phyloP scores from a whole-genome alignment of 2,113 vertebrate genomes.

The Rafetus swinhoei region DNA sequence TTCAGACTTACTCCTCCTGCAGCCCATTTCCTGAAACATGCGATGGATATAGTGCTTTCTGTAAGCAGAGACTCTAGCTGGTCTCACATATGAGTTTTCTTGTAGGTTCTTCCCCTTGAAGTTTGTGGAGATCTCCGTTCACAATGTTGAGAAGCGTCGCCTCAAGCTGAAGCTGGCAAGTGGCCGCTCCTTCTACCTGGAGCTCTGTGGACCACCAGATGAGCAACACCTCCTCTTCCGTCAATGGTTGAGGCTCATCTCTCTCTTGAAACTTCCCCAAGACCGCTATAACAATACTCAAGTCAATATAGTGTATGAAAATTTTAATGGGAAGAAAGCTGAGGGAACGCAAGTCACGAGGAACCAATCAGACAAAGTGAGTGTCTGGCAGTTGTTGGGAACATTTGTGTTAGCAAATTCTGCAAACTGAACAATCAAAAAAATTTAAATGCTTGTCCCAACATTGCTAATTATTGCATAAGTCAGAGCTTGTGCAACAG shows the following conservation, averaged over 20 bases:
- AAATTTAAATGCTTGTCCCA: background rate
- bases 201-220: slow-evolving; percentile 59
- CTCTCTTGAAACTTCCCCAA: slow-evolving; percentile 24
- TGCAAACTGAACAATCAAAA: background rate
- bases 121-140: slow-evolving; percentile 74
- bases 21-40: background rate
- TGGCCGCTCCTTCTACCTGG: slow-evolving; percentile 71
- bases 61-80: background rate
- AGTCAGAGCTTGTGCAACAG: background rate
- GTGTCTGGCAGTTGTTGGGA: background rate
- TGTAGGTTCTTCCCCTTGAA: slow-evolving; percentile 72
- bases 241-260: slow-evolving; percentile 67
- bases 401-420: background rate
- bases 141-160: slow-evolving; percentile 45
- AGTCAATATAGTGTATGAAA: slow-evolving; percentile 48
- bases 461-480: background rate
- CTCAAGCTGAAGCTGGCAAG: slow-evolving; percentile 71
- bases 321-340: slow-evolving; percentile 28
- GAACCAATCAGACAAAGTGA: background rate
- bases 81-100: slow-evolving; percentile 6
- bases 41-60: background rate
- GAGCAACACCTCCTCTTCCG: slow-evolving; percentile 53
- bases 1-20: background rate
- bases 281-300: slow-evolving; percentile 38
- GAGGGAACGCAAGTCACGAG: slow-evolving; percentile 41